Evolutionary conservation across 2,797 vertebrate species (phyloP), one percentile per base, ranked within the genome.

Genomic region (Bucorvus abyssinicus): DNA sequence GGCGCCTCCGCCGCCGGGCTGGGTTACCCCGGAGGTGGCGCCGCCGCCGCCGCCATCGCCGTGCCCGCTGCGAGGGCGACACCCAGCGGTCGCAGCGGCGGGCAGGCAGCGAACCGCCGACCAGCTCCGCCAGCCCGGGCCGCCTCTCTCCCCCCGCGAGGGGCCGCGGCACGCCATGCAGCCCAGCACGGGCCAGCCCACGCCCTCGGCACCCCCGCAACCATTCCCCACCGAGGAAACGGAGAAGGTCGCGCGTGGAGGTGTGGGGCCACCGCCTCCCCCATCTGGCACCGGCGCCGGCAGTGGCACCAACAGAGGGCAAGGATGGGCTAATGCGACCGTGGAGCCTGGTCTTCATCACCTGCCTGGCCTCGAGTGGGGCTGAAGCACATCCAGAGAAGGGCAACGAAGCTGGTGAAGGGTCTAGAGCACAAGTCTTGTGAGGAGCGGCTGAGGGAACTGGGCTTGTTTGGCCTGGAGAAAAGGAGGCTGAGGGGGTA

Each of bases 1-100:
- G 36, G 34, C 49, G 30, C 45, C 78, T 30, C 71, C 27, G 49
- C 79, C 29, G 13, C 42, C 42, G 15, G 30, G 42, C 63, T n/a
- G 55, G 44, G 84, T 88, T 47, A 38, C 70, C 76, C 65, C 76
- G 27, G 50, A 57, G 93, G 65, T 57, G 79, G 68, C 23, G 86
- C 38, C 27, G 77, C 38, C 55, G 59, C 68, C 20, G 19, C 36
- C n/a, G n/a, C n/a, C n/a, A n/a, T n/a, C 42, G n/a, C 80, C 45
- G 67, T 90, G 69, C 32, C 75, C 87, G 87, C 87, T 73, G 76
- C 70, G 50, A 78, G 61, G 71, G 91, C 94, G 94, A 91, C 94
- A 85, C 91, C 94, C 67, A 74, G 91, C 67, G 94, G 91, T 76
- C 26, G 15, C 61, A 10, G 10, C 6, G 34, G 26, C 20, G 52